Evolutionary conservation across 2,888 invertebrate species (phyloP), one percentile per base, ranked within the genome.

Genomic region (Lycaena phlaeas): DNA sequence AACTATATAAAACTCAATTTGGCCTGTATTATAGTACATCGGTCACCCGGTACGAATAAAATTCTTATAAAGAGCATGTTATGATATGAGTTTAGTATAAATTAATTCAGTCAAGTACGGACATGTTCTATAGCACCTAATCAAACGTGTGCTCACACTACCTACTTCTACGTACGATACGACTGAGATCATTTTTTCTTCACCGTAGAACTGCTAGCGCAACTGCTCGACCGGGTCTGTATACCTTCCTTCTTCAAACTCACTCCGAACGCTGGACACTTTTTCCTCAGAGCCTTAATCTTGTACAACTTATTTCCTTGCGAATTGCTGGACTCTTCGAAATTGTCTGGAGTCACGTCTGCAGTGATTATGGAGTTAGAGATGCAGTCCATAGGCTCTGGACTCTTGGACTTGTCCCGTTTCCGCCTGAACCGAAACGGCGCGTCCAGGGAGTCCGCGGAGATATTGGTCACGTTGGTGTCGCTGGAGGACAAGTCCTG

Each of bases 131-230:
- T 37, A 46, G 44, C 40, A 40, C 39, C 64, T 60, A 59, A 64
- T 59, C 64, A 63, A 61, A 64, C 57, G 53, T 64, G 72, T 69
- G 18, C 18, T 3, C 68, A 63, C 53, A 67, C 71, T n/a, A 67
- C 70, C 52, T 49, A 54, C 52, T 54, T 42, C 54, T 61, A 61
- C 51, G 52, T 57, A 56, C 56, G 42, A 53, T 59, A 56, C 9
- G 37, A 54, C 58, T 45, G 60, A 66, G 67, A 84, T 85, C 85
- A 85, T 85, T 85, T 85, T 64, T 85, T 85, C 53, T 82, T 85
- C 1, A 72, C 82, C 1, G 74, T 73, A 10, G 81, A 71, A 46
- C 66, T 67, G 40, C 72, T 69, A 9, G 77, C 73, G 45, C 73
- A 68, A 60, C 73, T 79, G 68, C 73, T 79, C 51, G 84, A 78